phyloP scores from a whole-genome alignment of 2,797 vertebrate genomes.

The Chrosomus eos region DNA sequence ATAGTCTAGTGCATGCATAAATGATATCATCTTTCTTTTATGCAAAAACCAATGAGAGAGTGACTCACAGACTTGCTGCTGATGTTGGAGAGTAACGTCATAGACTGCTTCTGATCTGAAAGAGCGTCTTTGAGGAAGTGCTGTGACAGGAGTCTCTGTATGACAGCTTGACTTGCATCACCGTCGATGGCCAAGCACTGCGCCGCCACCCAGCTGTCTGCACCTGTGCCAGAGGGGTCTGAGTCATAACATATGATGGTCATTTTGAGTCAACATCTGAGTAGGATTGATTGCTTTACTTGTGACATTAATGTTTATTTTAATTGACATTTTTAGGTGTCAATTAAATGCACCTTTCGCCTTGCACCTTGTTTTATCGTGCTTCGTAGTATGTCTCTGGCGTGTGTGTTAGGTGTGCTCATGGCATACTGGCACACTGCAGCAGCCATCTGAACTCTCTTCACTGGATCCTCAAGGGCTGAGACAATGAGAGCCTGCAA shows the following conservation, averaged over 20 bases:
- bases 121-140: constrained; percentile 68
- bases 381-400: constrained; percentile 69
- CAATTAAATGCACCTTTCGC: not conserved
- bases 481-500: constrained; percentile 66
- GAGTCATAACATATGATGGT: constrained; percentile 19
- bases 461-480: constrained; percentile 69
- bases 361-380: constrained; percentile 71
- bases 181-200: constrained; percentile 78
- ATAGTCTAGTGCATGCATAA: not conserved
- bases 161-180: constrained; percentile 65
- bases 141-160: constrained; percentile 75
- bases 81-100: constrained; percentile 68
- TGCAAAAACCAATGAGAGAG: not conserved
- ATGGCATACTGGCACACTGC: constrained; percentile 75
- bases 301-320: not conserved
- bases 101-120: constrained; percentile 68
- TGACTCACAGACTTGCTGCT: constrained; percentile 72
- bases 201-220: constrained; percentile 79
- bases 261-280: not conserved
- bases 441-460: constrained; percentile 74
- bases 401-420: constrained; percentile 60
- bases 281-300: not conserved
- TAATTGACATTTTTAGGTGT: not conserved
- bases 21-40: not conserved
- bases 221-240: constrained; percentile 66